Percentiles rank a stretch among this genome's conserved stretches.
These are phyloP conservation scores for Melanogrammus aeglefinus DNA, from an alignment of 2,797 vertebrate species.

Conservation along the genomic window DNA sequence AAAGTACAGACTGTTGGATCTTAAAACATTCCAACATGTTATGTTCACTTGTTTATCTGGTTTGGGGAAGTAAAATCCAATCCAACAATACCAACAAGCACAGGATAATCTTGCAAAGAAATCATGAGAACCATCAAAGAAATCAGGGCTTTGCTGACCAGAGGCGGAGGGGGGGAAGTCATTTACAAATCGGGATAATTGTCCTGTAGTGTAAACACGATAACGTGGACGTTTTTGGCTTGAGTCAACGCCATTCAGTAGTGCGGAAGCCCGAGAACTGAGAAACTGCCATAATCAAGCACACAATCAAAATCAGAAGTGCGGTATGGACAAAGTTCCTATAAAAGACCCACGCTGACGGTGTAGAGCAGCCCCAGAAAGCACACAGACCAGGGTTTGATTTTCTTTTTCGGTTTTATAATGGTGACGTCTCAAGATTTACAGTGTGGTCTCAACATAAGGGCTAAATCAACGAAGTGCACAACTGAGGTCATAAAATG, in stretches of 20 bases:
- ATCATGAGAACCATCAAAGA: too few relatives aligned
- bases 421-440: not conserved
- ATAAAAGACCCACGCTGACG: not conserved
- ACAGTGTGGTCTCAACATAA: not conserved
- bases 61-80: too few relatives aligned
- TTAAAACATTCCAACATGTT: too few relatives aligned
- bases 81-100: too few relatives aligned
- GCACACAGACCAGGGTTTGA: not conserved
- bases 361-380: not conserved
- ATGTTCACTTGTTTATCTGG: too few relatives aligned
- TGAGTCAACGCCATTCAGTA: not conserved
- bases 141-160: too few relatives aligned
- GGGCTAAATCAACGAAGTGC: not conserved
- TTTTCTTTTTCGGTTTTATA: not conserved
- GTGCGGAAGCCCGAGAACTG: not conserved
- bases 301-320: not conserved
- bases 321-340: not conserved
- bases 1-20: too few relatives aligned
- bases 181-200: too few relatives aligned
- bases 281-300: not conserved
- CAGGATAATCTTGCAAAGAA: too few relatives aligned
- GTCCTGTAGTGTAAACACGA: too few relatives aligned
- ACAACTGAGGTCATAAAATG: not conserved
- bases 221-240: not conserved
- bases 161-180: too few relatives aligned